These are phyloP conservation scores for Dasyprocta punctata DNA, from an alignment of 2,113 vertebrate genomes.

Conservation along the genomic window DNA sequence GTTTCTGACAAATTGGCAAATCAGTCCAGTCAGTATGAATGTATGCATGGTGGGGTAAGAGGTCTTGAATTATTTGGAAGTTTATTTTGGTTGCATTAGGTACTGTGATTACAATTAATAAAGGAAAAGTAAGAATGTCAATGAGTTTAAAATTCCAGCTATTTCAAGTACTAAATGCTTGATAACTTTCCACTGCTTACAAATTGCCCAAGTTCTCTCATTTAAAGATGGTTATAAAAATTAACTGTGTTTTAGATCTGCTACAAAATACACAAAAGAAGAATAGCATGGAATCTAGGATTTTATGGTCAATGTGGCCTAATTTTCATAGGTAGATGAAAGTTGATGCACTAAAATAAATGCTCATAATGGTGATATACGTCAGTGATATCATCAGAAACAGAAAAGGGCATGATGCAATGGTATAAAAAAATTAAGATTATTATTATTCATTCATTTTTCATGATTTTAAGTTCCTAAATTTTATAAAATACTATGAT, in stretches of 20 bases:
- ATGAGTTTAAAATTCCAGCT: background rate
- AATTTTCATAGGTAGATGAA: background rate
- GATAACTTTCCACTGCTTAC: background rate
- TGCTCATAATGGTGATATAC: background rate
- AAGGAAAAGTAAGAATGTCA: background rate
- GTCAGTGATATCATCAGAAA: background rate
- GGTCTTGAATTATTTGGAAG: background rate
- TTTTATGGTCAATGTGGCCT: background rate
- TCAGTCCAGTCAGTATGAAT: background rate
- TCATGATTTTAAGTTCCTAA: background rate
- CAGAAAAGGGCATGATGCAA: background rate
- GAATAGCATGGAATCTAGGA: background rate
- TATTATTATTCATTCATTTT: background rate
- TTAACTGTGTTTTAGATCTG: background rate
- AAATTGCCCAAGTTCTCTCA: background rate
- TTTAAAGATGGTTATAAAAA: background rate
- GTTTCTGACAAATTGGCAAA: background rate
- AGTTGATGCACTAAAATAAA: background rate
- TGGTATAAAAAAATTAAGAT: background rate
- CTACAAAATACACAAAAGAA: background rate
- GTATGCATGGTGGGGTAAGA: background rate
- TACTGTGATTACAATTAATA: background rate
- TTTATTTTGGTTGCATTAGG: background rate
- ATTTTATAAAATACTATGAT: background rate
- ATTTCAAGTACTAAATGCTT: background rate